Evolutionary conservation across 1,140 invertebrate genomes (phyloP), one percentile per base, ranked within the genome.

Genomic region (Brachionus rubens): DNA sequence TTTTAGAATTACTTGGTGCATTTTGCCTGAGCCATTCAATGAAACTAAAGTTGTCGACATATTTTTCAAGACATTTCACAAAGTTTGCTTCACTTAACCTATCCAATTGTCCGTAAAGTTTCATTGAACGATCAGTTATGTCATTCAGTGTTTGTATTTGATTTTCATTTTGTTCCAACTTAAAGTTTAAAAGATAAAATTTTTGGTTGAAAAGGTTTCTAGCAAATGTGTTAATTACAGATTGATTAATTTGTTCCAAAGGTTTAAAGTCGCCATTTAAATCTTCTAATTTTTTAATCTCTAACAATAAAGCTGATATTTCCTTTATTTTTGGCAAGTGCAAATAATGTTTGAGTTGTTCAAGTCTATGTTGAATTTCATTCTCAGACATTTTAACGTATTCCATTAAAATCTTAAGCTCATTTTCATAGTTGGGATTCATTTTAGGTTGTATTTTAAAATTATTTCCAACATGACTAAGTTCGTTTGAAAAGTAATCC

Each of bases 271-370:
- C 6, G 4, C 10, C 19, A 12, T 4, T 21, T 16, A 65, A 65
- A 14, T 65, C 30, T 1, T 65, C 40, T 5, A 10, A 24, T 26
- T 65, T 10, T 65, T 21, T 41, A 21, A 65, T 65, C 2, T 21
- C 21, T 24, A 65, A 43, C 28, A 43, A 3, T 9, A 65, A 12
- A 19, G 21, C 9, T 14, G 59, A 41, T 19, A 43, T 65, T 24
- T 65, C 40, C 43, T 43, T 43, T 43, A 65, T 43, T 65, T 65
- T 65, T 24, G 33, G 36, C 19, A 65, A 65, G 43, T 65, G 41
- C 24, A 65, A 43, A 43, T 24, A 65, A 43, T 46, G 59, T n/a
- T 43, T 65, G 12, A 65, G 43, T 43, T 65, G 59, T 46, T 65
- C 21, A 2, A 65, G 24, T 65, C 59, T 36, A 43, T 43, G 43